Percentiles rank a stretch among this genome's conserved stretches.
Evolutionary conservation across 2,113 vertebrate genomes (phyloP).

Genomic region (Brachionichthys hirsutus): DNA sequence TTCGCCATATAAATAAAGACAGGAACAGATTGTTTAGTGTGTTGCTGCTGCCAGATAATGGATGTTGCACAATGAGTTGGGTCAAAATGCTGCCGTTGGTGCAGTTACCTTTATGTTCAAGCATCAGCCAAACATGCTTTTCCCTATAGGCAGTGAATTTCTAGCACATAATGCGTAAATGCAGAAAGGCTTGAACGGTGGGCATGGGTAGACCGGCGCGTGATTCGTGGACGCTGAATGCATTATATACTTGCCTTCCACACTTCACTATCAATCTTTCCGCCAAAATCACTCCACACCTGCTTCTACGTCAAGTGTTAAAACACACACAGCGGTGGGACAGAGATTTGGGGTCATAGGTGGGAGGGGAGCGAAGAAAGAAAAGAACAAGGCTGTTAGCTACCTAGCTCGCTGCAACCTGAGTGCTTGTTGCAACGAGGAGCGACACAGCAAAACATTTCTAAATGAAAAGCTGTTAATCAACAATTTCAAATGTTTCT

Average conservation of each 20-base stretch:
- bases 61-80: slow-evolving; percentile 22
- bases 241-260: slow-evolving; percentile 99
- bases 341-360: slow-evolving; percentile 37
- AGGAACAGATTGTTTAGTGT: slow-evolving; percentile 23
- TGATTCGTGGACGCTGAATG: slow-evolving; percentile 28
- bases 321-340: slow-evolving; percentile 56
- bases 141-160: slow-evolving; percentile 41
- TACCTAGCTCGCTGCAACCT: slow-evolving; percentile 78
- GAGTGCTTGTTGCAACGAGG: slow-evolving; percentile 48
- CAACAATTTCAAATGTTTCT: slow-evolving; percentile 7
- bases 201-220: slow-evolving; percentile 32
- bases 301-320: slow-evolving; percentile 88
- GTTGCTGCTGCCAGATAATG: slow-evolving; percentile 43
- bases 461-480: background rate
- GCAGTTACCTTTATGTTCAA: slow-evolving; percentile 43
- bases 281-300: slow-evolving; percentile 98
- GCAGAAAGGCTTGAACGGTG: slow-evolving; percentile 30
- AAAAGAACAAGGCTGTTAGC: slow-evolving; percentile 84
- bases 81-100: slow-evolving; percentile 27
- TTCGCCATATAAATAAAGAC: slow-evolving; percentile 23
- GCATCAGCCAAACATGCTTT: slow-evolving; percentile 67
- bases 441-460: slow-evolving; percentile 40
- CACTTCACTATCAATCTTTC: slow-evolving; percentile 99
- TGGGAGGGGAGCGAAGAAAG: slow-evolving; percentile 40
- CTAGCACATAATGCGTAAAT: slow-evolving; percentile 17